A percentile compares a stretch with the other conserved stretches of the same genome.
These are phyloP conservation scores for Momotus momota DNA, from an alignment of 2,797 vertebrate species.

Conservation along the genomic window DNA sequence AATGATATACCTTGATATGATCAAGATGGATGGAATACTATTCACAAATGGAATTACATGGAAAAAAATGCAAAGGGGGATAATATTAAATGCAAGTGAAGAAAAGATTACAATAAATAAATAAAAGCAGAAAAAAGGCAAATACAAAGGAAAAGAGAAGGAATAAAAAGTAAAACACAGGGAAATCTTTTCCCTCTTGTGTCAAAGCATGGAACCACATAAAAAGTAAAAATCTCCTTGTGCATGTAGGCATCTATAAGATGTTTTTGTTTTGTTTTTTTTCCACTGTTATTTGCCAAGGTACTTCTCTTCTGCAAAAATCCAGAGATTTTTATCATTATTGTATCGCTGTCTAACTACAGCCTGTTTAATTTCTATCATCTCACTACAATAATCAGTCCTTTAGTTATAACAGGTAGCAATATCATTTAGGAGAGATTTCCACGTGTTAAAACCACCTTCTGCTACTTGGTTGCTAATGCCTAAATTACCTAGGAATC, in stretches of 20 bases:
- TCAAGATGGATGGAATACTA: not conserved
- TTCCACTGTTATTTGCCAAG: not conserved
- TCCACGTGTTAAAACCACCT: not conserved
- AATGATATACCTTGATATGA: not conserved
- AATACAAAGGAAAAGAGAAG: not conserved
- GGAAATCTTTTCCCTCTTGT: not conserved
- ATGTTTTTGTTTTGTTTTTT: not conserved
- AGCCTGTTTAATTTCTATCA: not conserved
- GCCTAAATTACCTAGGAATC: constrained; percentile 21
- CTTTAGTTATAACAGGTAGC: not conserved
- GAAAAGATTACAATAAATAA: not conserved
- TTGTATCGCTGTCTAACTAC: not conserved
- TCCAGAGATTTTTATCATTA: not conserved
- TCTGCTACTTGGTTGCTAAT: constrained; percentile 30
- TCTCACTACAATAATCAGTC: not conserved
- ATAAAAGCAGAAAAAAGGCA: not conserved
- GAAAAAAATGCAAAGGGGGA: not conserved
- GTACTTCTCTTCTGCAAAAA: not conserved
- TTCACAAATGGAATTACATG: not conserved
- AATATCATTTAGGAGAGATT: not conserved
- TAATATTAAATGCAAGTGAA: not conserved
- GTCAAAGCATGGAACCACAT: not conserved
- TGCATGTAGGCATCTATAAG: not conserved
- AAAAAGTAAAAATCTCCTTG: not conserved
- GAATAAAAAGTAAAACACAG: not conserved